These are phyloP conservation scores for Leptopilina syphax DNA, from an alignment of 2,888 invertebrate genomes.

Conservation along the genomic window DNA sequence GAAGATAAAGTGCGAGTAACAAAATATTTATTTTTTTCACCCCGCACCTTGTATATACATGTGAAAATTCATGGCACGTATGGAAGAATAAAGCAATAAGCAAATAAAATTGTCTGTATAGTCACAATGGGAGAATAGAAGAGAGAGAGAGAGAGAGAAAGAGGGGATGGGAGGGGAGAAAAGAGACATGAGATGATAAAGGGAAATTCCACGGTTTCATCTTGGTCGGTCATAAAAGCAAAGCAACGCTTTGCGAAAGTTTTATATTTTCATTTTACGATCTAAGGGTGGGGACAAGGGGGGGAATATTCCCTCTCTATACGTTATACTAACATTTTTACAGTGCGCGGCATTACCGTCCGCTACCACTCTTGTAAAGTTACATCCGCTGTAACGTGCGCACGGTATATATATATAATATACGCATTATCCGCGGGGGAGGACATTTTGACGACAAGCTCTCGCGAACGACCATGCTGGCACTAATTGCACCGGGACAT, in stretches of 20 bases:
- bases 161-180: neutral
- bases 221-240: constrained; percentile 64
- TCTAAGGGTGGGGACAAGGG: constrained; percentile 38
- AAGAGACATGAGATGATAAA: neutral
- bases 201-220: constrained; percentile 56
- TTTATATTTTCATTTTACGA: constrained; percentile 70
- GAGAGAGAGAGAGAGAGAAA: too few relatives aligned
- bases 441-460: constrained; percentile 45
- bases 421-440: constrained; percentile 7
- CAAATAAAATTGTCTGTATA: constrained; percentile 63
- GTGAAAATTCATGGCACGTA: too few relatives aligned
- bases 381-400: constrained; percentile 16
- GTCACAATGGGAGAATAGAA: constrained; percentile 58
- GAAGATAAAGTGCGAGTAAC: too few relatives aligned
- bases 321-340: neutral
- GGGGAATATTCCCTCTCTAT: neutral
- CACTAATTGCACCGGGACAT: constrained; percentile 68
- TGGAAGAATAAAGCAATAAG: constrained; percentile 58
- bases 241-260: constrained; percentile 71
- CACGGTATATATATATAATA: neutral
- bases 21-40: too few relatives aligned
- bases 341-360: neutral
- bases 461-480: constrained; percentile 56
- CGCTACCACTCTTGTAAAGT: constrained; percentile 11
- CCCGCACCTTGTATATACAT: too few relatives aligned